A percentile compares a stretch with the other conserved stretches of the same genome.
Evolutionary conservation across 1,140 invertebrate genomes (phyloP).

Genomic region (Drosophila bocqueti): DNA sequence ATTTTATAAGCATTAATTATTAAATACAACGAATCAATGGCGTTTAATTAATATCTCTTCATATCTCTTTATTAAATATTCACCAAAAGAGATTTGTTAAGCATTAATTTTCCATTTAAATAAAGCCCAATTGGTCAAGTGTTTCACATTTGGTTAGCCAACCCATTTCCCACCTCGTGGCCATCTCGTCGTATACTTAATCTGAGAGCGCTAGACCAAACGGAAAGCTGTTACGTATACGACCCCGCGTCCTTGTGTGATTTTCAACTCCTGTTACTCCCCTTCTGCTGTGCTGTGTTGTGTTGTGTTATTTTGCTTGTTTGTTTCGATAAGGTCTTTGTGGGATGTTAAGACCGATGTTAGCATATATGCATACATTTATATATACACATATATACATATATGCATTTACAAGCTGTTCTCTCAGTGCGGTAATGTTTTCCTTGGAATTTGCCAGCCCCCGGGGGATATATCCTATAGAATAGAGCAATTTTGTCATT

Average conservation of each 20-base stretch:
- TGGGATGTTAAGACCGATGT: constrained; percentile 26
- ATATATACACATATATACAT: constrained; percentile 1
- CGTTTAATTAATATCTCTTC: background rate
- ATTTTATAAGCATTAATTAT: background rate
- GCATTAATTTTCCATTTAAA: background rate
- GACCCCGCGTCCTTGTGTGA: constrained; percentile 24
- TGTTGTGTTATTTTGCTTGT: constrained; percentile 31
- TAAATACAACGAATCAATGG: background rate
- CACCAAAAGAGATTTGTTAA: background rate
- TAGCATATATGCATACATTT: constrained; percentile 4
- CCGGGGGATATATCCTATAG: constrained; percentile 14
- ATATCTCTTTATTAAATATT: background rate
- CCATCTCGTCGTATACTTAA: constrained; percentile 14
- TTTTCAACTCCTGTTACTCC: constrained; percentile 4
- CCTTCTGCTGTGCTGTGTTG: background rate
- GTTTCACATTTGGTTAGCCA: background rate
- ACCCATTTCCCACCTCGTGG: background rate
- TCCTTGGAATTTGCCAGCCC: constrained; percentile 37
- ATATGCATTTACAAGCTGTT: constrained; percentile 34
- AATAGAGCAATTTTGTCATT: constrained; percentile 46
- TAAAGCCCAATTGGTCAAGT: background rate
- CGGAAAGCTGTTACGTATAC: constrained; percentile 12
- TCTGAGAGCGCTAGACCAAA: background rate
- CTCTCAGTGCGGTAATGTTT: constrained; percentile 46
- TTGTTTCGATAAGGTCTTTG: constrained; percentile 51